Percentiles rank a stretch among this genome's conserved stretches.
Evolutionary conservation across 2,113 vertebrate species (phyloP).

Genomic region (Pseudonaja textilis): DNA sequence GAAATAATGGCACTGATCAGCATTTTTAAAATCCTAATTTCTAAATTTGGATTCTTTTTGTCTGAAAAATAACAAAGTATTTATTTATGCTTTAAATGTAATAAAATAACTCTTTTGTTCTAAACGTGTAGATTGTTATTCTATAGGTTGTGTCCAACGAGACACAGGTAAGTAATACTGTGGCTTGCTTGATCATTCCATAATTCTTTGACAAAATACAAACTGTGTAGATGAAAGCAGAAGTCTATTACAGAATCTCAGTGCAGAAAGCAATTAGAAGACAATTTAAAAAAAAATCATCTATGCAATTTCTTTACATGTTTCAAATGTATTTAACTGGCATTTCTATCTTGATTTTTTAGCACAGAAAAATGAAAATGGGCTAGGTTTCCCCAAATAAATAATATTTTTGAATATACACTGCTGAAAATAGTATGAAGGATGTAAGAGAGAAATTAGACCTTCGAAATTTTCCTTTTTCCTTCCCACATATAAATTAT

Average conservation of each 20-base stretch:
- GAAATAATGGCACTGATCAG: slow-evolving; percentile 67
- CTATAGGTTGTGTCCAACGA: slow-evolving; percentile 72
- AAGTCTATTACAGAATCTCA: slow-evolving; percentile 69
- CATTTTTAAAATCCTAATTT: slow-evolving; percentile 61
- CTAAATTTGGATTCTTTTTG: slow-evolving; percentile 70
- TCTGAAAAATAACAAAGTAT: slow-evolving; percentile 70
- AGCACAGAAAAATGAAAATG: slow-evolving; percentile 74
- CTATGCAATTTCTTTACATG: slow-evolving; percentile 72
- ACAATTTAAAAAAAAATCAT: slow-evolving; percentile 69
- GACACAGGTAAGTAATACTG: slow-evolving; percentile 72
- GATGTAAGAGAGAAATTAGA: neutral
- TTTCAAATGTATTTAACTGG: slow-evolving; percentile 77
- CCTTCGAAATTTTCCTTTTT: neutral
- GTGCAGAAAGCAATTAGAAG: slow-evolving; percentile 79
- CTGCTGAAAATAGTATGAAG: slow-evolving; percentile 70
- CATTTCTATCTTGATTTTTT: slow-evolving; percentile 76
- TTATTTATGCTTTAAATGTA: slow-evolving; percentile 77
- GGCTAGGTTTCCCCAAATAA: slow-evolving; percentile 57
- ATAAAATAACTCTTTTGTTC: slow-evolving; percentile 76
- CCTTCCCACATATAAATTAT: neutral
- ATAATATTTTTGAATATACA: slow-evolving; percentile 66
- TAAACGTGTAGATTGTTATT: slow-evolving; percentile 68
- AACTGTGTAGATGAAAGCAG: slow-evolving; percentile 76
- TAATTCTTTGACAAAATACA: slow-evolving; percentile 74
- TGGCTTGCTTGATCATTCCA: slow-evolving; percentile 61